phyloP scores from a whole-genome alignment of 2,113 vertebrate genomes.

The Empidonax traillii region DNA sequence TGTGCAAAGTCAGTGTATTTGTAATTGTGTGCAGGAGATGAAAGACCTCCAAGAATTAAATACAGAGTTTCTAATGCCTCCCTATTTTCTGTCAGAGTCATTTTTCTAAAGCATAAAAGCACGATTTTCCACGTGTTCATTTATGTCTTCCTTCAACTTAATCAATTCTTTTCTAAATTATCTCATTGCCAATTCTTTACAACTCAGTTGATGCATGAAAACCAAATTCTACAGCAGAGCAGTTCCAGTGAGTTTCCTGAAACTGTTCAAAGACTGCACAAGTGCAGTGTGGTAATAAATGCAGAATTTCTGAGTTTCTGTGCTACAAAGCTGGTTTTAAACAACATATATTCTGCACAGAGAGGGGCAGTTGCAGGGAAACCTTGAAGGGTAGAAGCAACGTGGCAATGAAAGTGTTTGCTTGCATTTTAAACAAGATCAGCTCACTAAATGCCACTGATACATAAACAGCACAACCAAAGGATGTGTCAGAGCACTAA shows the following conservation, averaged over 20 bases:
- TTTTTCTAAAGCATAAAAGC: not conserved
- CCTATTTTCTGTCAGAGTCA: not conserved
- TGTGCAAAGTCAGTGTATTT: not conserved
- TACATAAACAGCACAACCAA: not conserved
- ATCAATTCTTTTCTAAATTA: not conserved
- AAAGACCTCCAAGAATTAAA: not conserved
- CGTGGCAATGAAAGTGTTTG: not conserved
- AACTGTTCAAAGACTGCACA: not conserved
- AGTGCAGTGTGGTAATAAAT: not conserved
- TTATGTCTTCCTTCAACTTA: not conserved
- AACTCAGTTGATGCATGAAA: not conserved
- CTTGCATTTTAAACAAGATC: not conserved
- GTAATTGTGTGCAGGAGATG: not conserved
- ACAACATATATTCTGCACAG: not conserved
- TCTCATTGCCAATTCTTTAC: not conserved
- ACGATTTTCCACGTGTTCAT: not conserved
- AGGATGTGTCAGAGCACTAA: not conserved
- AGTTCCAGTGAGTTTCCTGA: not conserved
- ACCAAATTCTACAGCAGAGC: not conserved
- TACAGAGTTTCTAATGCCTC: not conserved
- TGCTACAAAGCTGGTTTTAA: not conserved
- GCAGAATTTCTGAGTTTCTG: not conserved
- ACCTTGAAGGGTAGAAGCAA: not conserved
- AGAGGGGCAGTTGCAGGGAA: not conserved
- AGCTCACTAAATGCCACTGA: not conserved